Evolutionary conservation across 2,797 vertebrate species (phyloP).

Genomic region (Cyprinella venusta): DNA sequence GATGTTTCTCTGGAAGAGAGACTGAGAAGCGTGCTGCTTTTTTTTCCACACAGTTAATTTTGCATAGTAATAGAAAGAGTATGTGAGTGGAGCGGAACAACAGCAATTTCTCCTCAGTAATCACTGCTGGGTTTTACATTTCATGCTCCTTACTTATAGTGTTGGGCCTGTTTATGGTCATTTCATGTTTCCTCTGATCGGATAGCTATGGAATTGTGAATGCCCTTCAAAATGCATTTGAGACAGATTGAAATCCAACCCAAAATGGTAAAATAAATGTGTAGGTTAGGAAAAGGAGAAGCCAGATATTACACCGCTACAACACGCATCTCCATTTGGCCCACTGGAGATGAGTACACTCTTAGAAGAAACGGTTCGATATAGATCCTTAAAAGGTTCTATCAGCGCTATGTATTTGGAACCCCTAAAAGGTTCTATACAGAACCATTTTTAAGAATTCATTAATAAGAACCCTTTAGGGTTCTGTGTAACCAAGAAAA

Average conservation of each 20-base stretch:
- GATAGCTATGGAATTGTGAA: neutral
- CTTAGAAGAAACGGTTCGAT: too few species aligned
- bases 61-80: slow-evolving; percentile 11
- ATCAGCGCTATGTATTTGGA: too few species aligned
- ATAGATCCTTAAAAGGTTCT: too few species aligned
- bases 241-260: neutral
- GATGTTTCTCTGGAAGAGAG: neutral
- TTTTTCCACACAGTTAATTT: slow-evolving; percentile 4
- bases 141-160: neutral
- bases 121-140: neutral
- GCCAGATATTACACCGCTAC: neutral
- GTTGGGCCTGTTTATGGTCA: neutral
- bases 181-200: neutral
- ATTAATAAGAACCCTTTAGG: too few species aligned
- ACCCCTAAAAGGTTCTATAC: too few species aligned
- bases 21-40: neutral
- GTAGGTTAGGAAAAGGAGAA: neutral
- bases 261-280: neutral
- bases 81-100: neutral
- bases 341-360: neutral
- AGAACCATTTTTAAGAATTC: too few species aligned
- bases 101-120: neutral
- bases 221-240: neutral
- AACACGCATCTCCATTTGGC: neutral
- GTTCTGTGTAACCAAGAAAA: too few species aligned